Evolutionary conservation across 1,140 invertebrate species (phyloP).

Genomic region (Nephila pilipes): DNA sequence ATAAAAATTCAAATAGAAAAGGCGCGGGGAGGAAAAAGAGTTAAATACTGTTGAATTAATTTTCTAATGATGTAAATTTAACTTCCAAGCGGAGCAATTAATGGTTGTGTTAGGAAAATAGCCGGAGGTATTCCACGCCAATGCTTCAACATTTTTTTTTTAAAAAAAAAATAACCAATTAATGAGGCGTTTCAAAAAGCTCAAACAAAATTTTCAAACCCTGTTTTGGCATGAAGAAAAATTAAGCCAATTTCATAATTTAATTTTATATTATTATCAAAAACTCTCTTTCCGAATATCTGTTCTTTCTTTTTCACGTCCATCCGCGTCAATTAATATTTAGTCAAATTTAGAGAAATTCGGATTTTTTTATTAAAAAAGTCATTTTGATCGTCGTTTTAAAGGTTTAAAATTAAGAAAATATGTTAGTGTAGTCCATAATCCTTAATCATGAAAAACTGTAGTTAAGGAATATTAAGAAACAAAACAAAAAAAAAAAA

Average conservation of each 20-base stretch:
- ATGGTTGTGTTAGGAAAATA: neutral
- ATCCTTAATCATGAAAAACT: no score
- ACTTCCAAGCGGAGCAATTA: neutral
- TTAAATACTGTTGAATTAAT: neutral
- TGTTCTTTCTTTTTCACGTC: neutral
- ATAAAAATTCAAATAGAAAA: neutral
- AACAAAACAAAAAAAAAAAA: no score
- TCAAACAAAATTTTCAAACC: neutral
- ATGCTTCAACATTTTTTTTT: neutral
- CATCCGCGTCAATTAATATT: neutral
- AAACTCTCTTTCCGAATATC: neutral
- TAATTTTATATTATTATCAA: neutral
- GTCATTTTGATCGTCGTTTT: no score
- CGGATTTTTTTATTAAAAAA: neutral
- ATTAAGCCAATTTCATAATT: neutral
- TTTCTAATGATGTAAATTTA: neutral
- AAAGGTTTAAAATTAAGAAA: no score
- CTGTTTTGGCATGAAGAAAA: neutral
- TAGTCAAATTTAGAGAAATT: neutral
- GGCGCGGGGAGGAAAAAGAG: neutral
- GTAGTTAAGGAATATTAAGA: no score
- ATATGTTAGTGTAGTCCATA: no score
- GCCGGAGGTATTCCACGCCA: neutral
- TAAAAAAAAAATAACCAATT: neutral
- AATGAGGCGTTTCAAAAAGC: neutral